These are phyloP conservation scores for Drosophila anomalata DNA, from an alignment of 2,888 invertebrate genomes.

Conservation along the genomic window DNA sequence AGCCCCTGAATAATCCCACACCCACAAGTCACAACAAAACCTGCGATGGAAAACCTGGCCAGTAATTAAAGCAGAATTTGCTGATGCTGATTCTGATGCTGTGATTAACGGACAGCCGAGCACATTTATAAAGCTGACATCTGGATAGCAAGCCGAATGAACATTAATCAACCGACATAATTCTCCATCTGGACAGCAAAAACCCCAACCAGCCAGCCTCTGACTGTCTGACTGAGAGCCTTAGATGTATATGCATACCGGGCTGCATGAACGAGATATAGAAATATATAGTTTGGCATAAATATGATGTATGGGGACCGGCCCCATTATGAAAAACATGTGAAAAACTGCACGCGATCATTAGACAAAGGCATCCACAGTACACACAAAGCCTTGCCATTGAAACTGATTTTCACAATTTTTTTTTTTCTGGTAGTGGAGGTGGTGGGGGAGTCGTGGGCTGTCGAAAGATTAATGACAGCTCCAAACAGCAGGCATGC, in stretches of 20 bases:
- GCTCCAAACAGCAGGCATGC: conserved; percentile 45
- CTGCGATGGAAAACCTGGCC: conserved; percentile 3
- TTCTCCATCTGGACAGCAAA: conserved; percentile 65
- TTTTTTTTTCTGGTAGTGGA: neutral
- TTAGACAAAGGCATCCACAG: conserved; percentile 62
- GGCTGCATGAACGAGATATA: conserved; percentile 52
- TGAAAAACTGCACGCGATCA: conserved; percentile 78
- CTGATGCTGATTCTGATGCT: conserved; percentile 13
- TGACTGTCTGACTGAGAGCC: conserved; percentile 45
- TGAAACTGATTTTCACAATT: conserved; percentile 64
- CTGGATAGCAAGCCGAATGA: conserved; percentile 52
- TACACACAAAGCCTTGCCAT: conserved; percentile 69
- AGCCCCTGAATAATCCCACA: neutral
- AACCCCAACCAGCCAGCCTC: conserved; percentile 16
- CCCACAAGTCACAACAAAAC: conserved; percentile 9
- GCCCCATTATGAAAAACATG: conserved; percentile 65
- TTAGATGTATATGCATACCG: conserved; percentile 47
- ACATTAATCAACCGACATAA: conserved; percentile 70
- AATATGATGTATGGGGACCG: conserved; percentile 74
- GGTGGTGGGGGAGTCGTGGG: conserved; percentile 3
- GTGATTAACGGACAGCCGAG: conserved; percentile 59
- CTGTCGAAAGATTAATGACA: conserved; percentile 76
- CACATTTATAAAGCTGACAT: conserved; percentile 68
- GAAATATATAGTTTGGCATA: conserved; percentile 73
- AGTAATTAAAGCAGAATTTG: conserved; percentile 39